A percentile compares a stretch with the other conserved stretches of the same genome.
Evolutionary conservation across 2,797 vertebrate genomes (phyloP).

Genomic region (Characodon lateralis): DNA sequence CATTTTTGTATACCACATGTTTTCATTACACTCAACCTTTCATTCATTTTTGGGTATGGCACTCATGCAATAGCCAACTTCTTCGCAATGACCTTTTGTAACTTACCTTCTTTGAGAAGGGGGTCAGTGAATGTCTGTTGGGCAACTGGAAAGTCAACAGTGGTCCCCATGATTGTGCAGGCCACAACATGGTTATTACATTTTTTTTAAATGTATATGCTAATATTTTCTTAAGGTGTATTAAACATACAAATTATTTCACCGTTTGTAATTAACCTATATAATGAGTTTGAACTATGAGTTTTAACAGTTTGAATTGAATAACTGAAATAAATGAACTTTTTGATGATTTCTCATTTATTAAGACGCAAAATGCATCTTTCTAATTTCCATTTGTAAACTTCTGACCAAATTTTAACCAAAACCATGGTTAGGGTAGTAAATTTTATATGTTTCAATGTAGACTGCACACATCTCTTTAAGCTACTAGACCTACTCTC

Average conservation of each 20-base stretch:
- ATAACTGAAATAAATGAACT: neutral
- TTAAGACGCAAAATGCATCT: neutral
- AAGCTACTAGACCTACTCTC: neutral
- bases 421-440: neutral
- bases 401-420: neutral
- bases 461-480: neutral
- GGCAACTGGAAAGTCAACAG: neutral
- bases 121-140: neutral
- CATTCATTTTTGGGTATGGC: neutral
- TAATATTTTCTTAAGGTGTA: no score
- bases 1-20: no score
- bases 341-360: neutral
- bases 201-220: no score
- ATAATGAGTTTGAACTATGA: neutral
- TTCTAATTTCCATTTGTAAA: neutral
- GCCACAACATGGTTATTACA: neutral
- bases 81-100: neutral
- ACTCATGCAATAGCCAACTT: neutral
- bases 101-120: neutral
- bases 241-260: no score
- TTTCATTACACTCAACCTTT: neutral
- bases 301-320: no score
- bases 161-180: neutral
- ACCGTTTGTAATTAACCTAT: no score
- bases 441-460: neutral